Conservation (phyloP, 2,113 vertebrate genomes). For the Pholis gunnellus region DNA sequence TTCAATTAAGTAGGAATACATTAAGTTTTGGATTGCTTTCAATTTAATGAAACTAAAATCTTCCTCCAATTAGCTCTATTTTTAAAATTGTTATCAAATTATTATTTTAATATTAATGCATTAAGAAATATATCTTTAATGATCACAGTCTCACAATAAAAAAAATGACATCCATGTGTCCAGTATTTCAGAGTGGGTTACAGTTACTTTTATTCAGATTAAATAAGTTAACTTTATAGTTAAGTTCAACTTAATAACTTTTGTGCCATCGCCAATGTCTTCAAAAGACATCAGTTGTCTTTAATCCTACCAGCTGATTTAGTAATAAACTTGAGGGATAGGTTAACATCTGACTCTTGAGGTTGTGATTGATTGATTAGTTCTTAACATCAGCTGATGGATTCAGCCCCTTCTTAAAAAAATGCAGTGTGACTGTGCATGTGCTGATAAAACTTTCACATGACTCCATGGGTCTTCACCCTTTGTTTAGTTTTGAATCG, state of each 20-base stretch:
- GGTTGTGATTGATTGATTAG: background rate
- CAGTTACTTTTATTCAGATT: background rate
- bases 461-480: background rate
- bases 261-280: background rate
- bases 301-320: background rate
- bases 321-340: background rate
- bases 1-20: background rate
- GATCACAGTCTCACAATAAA: background rate
- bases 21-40: conserved; percentile 1
- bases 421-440: background rate
- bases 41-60: background rate
- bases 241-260: background rate
- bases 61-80: background rate
- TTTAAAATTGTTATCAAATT: background rate
- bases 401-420: background rate
- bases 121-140: background rate
- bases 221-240: background rate
- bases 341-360: background rate
- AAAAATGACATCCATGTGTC: background rate
- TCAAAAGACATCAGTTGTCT: background rate
- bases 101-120: background rate
- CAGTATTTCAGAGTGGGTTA: background rate
- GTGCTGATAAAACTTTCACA: background rate
- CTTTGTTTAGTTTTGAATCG: conserved; percentile 4
- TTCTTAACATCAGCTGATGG: background rate